Conservation (phyloP, 2,888 invertebrate genomes). For the Hemithea aestivaria region DNA sequence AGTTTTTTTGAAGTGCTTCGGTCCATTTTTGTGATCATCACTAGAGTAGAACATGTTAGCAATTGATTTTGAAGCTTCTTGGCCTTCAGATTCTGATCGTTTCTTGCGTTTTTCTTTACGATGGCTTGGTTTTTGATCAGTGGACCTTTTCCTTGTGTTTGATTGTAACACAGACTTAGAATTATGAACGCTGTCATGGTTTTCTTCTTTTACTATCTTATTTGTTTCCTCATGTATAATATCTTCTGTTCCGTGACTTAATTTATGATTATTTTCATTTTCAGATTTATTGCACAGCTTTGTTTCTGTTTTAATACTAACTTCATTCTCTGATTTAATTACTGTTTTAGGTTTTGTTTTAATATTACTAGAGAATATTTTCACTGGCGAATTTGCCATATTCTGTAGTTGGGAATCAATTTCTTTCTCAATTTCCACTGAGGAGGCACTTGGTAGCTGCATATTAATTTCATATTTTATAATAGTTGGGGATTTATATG, state of each 20-base stretch:
- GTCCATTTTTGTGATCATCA: slow-evolving; percentile 28
- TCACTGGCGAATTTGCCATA: slow-evolving; percentile 37
- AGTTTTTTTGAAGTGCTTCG: slow-evolving; percentile 42
- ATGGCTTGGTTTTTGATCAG: slow-evolving; percentile 64
- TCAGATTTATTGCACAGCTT: slow-evolving; percentile 20
- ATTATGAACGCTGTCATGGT: slow-evolving; percentile 27
- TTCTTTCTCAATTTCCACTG: slow-evolving; percentile 33
- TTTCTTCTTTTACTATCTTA: slow-evolving; percentile 35
- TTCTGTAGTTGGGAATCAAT: slow-evolving; percentile 37
- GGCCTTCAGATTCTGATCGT: slow-evolving; percentile 43
- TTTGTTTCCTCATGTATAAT: slow-evolving; percentile 29
- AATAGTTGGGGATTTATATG: slow-evolving; percentile 21
- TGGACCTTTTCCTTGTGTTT: slow-evolving; percentile 59
- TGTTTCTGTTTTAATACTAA: slow-evolving; percentile 15
- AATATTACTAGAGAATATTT: slow-evolving; percentile 23
- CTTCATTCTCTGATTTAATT: not conserved
- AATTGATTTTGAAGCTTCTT: slow-evolving; percentile 42
- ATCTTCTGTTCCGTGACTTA: slow-evolving; percentile 5
- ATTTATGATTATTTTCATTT: not conserved
- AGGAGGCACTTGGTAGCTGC: slow-evolving; percentile 10
- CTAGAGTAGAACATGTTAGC: slow-evolving; percentile 46
- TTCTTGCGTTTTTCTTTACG: slow-evolving; percentile 74
- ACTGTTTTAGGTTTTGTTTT: slow-evolving; percentile 15
- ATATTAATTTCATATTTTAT: slow-evolving; percentile 17
- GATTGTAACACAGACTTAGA: slow-evolving; percentile 36